These are phyloP conservation scores for Dasypus novemcinctus DNA, from an alignment of 2,113 vertebrate species.

Conservation along the genomic window DNA sequence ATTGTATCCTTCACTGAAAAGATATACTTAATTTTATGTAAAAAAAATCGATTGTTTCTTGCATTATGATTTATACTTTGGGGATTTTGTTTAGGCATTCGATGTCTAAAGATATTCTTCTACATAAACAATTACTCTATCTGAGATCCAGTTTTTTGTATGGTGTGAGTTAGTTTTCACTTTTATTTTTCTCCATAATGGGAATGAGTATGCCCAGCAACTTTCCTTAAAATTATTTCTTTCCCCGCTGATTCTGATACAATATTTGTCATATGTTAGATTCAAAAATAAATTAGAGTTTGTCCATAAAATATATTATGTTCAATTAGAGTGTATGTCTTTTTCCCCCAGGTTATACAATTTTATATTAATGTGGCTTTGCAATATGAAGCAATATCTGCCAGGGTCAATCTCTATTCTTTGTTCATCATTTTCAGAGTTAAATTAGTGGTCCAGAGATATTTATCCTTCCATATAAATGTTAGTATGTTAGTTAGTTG, in stretches of 20 bases:
- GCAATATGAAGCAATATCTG: background rate
- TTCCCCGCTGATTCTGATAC: background rate
- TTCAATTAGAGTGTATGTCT: background rate
- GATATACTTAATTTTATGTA: background rate
- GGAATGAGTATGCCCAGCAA: background rate
- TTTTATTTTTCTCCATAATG: background rate
- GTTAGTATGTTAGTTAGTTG: background rate
- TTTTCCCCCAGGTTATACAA: background rate
- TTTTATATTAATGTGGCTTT: background rate
- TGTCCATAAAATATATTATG: background rate
- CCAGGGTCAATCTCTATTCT: background rate
- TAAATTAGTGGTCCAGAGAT: background rate
- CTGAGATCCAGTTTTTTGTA: background rate
- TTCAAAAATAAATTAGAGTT: background rate
- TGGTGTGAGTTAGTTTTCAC: background rate
- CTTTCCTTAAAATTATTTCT: background rate
- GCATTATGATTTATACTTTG: background rate
- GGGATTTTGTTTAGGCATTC: background rate
- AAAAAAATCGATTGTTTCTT: background rate
- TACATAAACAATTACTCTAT: background rate
- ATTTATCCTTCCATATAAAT: background rate
- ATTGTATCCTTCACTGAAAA: background rate
- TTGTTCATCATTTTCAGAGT: background rate
- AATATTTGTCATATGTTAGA: background rate
- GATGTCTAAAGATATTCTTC: background rate